Base-by-base conservation (phyloP, 2,113 vertebrate species). In the cattle (Bos taurus) region DNA sequence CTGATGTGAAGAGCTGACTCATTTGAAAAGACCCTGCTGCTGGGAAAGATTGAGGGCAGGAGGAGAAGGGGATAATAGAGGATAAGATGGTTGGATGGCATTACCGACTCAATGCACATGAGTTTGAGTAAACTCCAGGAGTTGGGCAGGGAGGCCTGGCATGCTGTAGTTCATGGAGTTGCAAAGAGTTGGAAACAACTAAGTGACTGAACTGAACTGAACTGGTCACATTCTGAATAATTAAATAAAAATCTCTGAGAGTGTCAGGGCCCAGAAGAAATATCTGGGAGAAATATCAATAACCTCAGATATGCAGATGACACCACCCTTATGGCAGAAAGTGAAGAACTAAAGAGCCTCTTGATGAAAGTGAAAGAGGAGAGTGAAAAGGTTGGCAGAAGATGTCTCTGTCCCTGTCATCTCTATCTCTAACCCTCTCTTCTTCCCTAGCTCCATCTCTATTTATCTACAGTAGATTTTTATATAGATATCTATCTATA, bases 121-220 rank as follows among this genome's bases (percentile, higher is more conserved):
- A 10, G 19, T 71, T 36, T 71, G 64, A 9, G n/a, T 23, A 36
- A 36, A 71, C n/a, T 71, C 64, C 0, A 0, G 64, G n/a, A 71
- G n/a, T 23, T 71, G 64, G 19, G 9, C 19, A 36, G n/a, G 64
- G 19, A 71, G 64, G 17, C n/a, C 17, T 71, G 33, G 64, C 4
- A 5, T 71, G 64, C n/a, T 71, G n/a, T 0, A 2, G n/a, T 36
- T 71, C 9, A 1, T 71, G 5, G 2, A n/a, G 64, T 71, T 0
- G 4, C 64, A 36, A 71, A 71, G 64, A 36, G 10, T 71, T 0
- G 2, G 64, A 36, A n/a, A 71, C 1, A 0, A 36, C n/a, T 36
- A 19, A 71, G 64, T 0, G 1, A 36, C 64, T 36, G n/a, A 71
- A n/a, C 33, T 67, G 33, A n/a, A n/a, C 33, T 67, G 64, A 67